Base-by-base conservation (phyloP, 2,888 invertebrate species). In the Dichetophora obliterata region DNA sequence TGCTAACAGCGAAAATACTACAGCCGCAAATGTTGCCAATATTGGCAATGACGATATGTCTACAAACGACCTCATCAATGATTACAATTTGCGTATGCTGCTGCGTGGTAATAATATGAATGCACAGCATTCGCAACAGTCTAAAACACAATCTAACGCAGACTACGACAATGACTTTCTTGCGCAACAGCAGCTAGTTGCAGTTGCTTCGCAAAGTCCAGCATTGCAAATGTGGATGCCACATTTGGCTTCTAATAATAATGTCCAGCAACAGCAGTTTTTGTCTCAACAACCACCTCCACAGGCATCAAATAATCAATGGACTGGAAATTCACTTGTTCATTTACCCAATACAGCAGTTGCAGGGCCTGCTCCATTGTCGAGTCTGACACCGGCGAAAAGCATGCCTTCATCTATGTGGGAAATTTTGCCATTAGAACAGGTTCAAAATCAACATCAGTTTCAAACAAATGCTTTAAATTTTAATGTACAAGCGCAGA, bases 31-130 rank as follows among this genome's bases (percentile, higher is more conserved):
- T 61, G 22, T 68, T 2, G 22, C 37, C 14, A 24, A 37, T 22
- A 54, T 31, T 75, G 22, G 61, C 52, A 73, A 80, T 24, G 80
- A 81, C 8, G 83, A 81, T 74, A 75, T 82, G 52, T 65, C 81
- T 31, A 82, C 82, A 24, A 80, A 83, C 27, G 85, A 87, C 37
- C 69, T 87, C 14, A 59, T 88, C 11, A 86, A 84, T 66, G 87
- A 87, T 77, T 84, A 85, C 37, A 86, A 86, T 78, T 82, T 88
- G 48, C 81, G 85, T 37, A 85, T 87, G 85, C 77, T 88, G 75
- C 73, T 88, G 66, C 80, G 83, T 5, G 83, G 86, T 4, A 80
- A 81, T 14, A 77, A 79, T 34, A 34, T 68, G 3, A 59, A 66
- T 59, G 31, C 59, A 9, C 57, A 14, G 6, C 76, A 76, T 52